Base-by-base conservation (phyloP, 2,888 invertebrate species). In the Agrotis exclamationis region DNA sequence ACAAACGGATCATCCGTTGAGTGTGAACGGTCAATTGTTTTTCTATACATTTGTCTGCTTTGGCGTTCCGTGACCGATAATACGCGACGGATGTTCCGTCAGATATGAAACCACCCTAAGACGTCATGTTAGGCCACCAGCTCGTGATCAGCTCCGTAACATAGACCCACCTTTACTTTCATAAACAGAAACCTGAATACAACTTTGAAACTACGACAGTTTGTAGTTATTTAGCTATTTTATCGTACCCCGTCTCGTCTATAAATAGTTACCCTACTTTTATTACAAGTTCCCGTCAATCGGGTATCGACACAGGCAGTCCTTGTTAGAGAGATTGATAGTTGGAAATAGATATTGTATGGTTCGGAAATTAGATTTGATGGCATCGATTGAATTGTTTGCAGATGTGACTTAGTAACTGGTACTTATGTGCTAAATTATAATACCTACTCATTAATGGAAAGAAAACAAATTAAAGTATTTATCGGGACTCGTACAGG, bases 211-310 rank as follows among this genome's bases (percentile, higher is more conserved):
- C 33, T 65, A 4, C 11, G n/a, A 53, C 66, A 63, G 66, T 70
- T 69, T 56, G 66, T 63, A 81, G 69, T 65, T 74, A 77, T 79
- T 82, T 75, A 79, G 53, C 74, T 56, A 79, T 82, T 83, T 84
- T 84, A 84, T 83, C 65, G 70, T 51, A 47, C 54, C 24, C 54
- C 22, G 58, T 64, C 59, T 22, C 16, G 24, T 48, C 83, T 70
- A 82, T 82, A 82, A 83, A 83, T 82, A 82, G 69, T 67, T 63
- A 68, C 57, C 66, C 74, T 57, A 76, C 58, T 84, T 84, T 84
- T 79, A 82, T 76, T 63, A 57, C 70, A 51, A 64, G 63, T 70
- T 78, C 45, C 74, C 70, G 71, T 72, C 81, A 71, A 74, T 67
- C 33, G 69, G 48, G 33, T 71, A 45, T 62, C 66, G 60, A 64